Evolutionary conservation across 2,113 vertebrate species (phyloP), one percentile per base, ranked within the genome.

Genomic region (Lophochroa leadbeateri): DNA sequence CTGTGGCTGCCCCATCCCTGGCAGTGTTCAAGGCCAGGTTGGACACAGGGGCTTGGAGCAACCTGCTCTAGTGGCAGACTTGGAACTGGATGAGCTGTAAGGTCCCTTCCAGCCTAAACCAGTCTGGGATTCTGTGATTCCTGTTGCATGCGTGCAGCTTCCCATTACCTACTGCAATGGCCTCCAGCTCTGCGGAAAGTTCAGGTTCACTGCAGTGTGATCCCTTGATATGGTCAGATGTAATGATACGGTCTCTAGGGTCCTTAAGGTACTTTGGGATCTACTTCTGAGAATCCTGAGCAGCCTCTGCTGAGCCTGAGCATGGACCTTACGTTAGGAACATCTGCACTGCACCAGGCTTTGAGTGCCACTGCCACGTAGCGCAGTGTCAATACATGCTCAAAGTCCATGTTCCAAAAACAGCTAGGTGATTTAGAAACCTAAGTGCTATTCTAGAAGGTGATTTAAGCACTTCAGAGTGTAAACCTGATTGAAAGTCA

Each of bases 141-240:
- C 33, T 58, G 33, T 35, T 58, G 57, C 33, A 58, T 35, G 33
- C 3, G 6, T 58, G 10, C 58, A 35, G 13, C 10, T 75, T 58
- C n/a, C 68, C 33, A 3, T 0, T 14, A 15, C 35, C 41, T 44
- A 5, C 47, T 35, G 35, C 67, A 47, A 47, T 1, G 3, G n/a
- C 61, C 31, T 69, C 39, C 14, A 49, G 27, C 15, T 52, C 71
- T 65, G 70, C 0, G 0, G 49, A 27, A 72, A 74, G 35, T 17
- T 35, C 17, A 14, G 24, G 16, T 55, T 84, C 65, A 2, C 16
- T 25, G 55, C 7, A 9, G 44, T 41, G 12, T 6, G 50, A 74
- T 33, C 28, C 46, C 31, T 17, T 24, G 37, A 2, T 17, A 9
- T 0, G 2, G 7, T 3, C n/a, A 27, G 13, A 17, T 4, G 17